Evolutionary conservation across 2,797 vertebrate species (phyloP).

Genomic region (Perodicticus potto): DNA sequence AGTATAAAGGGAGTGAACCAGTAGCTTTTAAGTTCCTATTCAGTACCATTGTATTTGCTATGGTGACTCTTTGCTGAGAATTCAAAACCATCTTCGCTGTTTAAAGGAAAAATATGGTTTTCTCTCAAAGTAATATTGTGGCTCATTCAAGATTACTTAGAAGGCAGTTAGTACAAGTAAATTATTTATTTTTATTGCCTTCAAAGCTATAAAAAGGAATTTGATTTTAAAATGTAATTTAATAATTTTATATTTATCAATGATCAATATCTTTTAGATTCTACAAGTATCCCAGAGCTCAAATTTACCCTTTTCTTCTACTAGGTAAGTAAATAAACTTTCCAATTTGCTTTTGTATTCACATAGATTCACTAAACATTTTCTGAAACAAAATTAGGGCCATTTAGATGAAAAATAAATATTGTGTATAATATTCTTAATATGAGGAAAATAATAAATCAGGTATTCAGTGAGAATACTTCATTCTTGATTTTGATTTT

Average conservation of each 20-base stretch:
- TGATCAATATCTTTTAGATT: background rate
- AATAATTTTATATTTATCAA: slow-evolving; percentile 26
- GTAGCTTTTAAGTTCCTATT: slow-evolving; percentile 12
- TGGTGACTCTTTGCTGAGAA: slow-evolving; percentile 38
- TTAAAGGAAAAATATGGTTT: slow-evolving; percentile 14
- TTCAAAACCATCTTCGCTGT: background rate
- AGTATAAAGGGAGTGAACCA: slow-evolving; percentile 27
- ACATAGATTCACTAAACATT: slow-evolving; percentile 47
- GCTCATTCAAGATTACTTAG: background rate
- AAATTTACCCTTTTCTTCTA: background rate
- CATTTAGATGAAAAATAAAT: slow-evolving; percentile 22
- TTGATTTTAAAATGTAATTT: slow-evolving; percentile 41
- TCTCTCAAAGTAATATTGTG: background rate
- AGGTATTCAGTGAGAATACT: background rate
- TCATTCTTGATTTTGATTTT: slow-evolving; percentile 40
- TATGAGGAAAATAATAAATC: background rate
- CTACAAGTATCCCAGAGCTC: background rate
- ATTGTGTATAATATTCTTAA: background rate
- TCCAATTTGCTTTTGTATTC: slow-evolving; percentile 56
- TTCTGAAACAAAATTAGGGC: slow-evolving; percentile 25
- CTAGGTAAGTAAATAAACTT: slow-evolving; percentile 1
- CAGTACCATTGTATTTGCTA: slow-evolving; percentile 46
- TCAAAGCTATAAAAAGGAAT: background rate
- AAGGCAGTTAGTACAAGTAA: background rate
- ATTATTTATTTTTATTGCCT: slow-evolving; percentile 27